Evolutionary conservation across 1,140 invertebrate species (phyloP).

Genomic region (Euura saliciscinereae): DNA sequence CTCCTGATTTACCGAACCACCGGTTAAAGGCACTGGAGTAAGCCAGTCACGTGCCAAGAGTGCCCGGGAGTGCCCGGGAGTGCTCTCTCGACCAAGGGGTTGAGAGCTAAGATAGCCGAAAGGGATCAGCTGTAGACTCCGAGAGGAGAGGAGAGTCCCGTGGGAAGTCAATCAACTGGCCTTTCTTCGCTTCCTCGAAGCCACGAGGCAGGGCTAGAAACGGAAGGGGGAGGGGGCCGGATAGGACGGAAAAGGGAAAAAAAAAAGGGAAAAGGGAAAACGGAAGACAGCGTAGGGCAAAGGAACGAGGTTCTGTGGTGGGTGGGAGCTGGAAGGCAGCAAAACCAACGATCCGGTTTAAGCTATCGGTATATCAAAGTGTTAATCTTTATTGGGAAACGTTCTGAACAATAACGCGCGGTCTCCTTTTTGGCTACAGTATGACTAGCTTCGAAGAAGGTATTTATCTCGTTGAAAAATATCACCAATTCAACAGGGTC

Average conservation of each 20-base stretch:
- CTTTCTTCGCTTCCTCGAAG: slow-evolving; percentile 46
- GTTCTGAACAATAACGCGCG: neutral
- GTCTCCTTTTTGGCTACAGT: neutral
- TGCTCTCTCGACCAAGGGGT: slow-evolving; percentile 34
- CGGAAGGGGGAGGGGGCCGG: slow-evolving; percentile 22
- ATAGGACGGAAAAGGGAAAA: slow-evolving; percentile 28
- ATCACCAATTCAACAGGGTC: no score
- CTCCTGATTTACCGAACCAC: slow-evolving; percentile 2
- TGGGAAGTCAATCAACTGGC: slow-evolving; percentile 60
- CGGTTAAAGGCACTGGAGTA: slow-evolving; percentile 28
- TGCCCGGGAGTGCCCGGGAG: slow-evolving; percentile 31
- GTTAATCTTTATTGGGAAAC: slow-evolving; percentile 6
- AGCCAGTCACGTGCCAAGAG: slow-evolving; percentile 41
- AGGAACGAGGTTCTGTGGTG: neutral
- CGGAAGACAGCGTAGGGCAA: neutral
- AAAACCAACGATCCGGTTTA: neutral
- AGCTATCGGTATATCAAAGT: slow-evolving; percentile 7
- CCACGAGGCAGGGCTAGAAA: slow-evolving; percentile 28
- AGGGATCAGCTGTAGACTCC: slow-evolving; percentile 58
- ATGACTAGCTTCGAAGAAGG: no score
- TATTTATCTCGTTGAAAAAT: no score
- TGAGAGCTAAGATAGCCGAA: slow-evolving; percentile 41
- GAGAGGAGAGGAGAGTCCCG: slow-evolving; percentile 44
- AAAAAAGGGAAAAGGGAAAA: slow-evolving; percentile 34
- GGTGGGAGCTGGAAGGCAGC: no score